These are phyloP conservation scores for Chrysina gloriosa DNA, from an alignment of 2,888 invertebrate genomes.

Conservation along the genomic window DNA sequence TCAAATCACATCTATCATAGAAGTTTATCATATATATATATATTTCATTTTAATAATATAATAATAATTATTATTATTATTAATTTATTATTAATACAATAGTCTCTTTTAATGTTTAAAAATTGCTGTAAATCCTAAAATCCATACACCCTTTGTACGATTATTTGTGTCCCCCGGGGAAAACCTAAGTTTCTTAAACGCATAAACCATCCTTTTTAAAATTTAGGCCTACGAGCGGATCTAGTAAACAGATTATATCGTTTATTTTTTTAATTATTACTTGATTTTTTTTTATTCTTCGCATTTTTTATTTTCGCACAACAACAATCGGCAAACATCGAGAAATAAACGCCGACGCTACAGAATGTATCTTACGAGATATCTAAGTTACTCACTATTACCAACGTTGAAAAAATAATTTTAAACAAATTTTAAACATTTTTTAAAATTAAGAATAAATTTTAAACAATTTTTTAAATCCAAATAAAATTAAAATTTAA, in stretches of 20 bases:
- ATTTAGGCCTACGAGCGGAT: background rate
- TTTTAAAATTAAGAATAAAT: too few relatives aligned
- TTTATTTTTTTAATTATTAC: background rate
- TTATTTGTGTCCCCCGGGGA: constrained; percentile 10
- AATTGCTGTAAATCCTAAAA: constrained; percentile 11
- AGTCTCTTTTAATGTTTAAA: constrained; percentile 9
- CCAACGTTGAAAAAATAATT: too few relatives aligned
- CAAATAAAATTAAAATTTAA: too few relatives aligned
- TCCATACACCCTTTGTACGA: constrained; percentile 23
- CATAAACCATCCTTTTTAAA: background rate
- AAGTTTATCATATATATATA: background rate
- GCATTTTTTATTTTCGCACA: too few relatives aligned
- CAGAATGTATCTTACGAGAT: too few relatives aligned
- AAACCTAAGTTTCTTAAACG: background rate
- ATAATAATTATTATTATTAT: constrained; percentile 9
- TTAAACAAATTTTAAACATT: too few relatives aligned
- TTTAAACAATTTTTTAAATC: too few relatives aligned
- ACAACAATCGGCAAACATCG: too few relatives aligned
- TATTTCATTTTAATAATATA: constrained; percentile 11
- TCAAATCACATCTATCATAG: background rate
- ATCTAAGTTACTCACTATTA: too few relatives aligned
- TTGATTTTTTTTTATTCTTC: too few relatives aligned
- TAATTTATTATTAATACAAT: background rate
- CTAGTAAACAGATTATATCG: background rate
- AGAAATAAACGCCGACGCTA: too few relatives aligned